A percentile compares a stretch with the other conserved stretches of the same genome.
These are phyloP conservation scores for Chloropsis hardwickii DNA, from an alignment of 2,113 vertebrate genomes.

Conservation along the genomic window DNA sequence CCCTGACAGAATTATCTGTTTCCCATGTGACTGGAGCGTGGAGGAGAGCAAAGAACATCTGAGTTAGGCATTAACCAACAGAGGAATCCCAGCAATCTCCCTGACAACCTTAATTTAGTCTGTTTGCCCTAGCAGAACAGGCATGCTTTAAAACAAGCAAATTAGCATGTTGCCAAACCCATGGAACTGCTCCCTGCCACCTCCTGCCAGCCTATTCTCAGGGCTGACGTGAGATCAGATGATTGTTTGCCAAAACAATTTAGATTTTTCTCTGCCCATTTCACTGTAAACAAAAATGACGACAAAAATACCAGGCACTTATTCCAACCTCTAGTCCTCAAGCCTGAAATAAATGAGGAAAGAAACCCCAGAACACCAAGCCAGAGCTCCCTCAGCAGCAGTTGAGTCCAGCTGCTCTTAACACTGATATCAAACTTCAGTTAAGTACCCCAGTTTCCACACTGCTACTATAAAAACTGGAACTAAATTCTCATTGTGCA, in stretches of 20 bases:
- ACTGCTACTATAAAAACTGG: neutral
- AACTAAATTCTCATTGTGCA: neutral
- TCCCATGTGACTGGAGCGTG: neutral
- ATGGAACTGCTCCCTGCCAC: neutral
- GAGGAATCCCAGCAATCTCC: slow-evolving; percentile 4
- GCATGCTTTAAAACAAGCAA: neutral
- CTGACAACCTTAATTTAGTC: slow-evolving; percentile 11
- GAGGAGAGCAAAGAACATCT: neutral
- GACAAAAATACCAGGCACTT: neutral
- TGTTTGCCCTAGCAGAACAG: neutral
- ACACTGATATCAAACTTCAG: neutral
- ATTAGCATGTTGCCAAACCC: neutral
- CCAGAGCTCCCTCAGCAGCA: neutral
- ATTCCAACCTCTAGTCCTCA: neutral
- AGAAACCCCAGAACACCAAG: fast-evolving
- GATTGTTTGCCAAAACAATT: slow-evolving; percentile 28
- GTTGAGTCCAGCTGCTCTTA: neutral
- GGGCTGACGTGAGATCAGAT: neutral
- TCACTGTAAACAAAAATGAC: neutral
- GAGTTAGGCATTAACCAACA: neutral
- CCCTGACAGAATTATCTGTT: neutral
- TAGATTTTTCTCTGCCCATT: neutral
- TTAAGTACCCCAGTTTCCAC: neutral
- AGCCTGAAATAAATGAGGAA: neutral
- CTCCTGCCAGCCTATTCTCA: slow-evolving; percentile 10